These are phyloP conservation scores for Oophaga pumilio DNA, from an alignment of 2,113 vertebrate species.

Conservation along the genomic window DNA sequence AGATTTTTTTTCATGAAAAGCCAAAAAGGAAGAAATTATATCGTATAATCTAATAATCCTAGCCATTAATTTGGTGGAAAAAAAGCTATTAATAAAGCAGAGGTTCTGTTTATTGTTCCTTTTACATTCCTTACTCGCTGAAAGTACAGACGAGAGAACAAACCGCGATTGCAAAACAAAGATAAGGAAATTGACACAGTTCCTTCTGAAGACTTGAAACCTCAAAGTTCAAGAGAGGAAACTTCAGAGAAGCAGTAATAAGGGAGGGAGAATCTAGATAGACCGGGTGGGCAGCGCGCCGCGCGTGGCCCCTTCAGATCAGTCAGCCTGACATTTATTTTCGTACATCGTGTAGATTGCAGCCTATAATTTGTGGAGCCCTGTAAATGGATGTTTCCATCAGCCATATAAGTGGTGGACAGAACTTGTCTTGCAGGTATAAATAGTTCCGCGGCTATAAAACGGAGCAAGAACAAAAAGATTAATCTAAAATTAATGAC, in stretches of 20 bases:
- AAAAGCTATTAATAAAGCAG: neutral
- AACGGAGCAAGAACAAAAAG: neutral
- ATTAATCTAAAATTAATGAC: constrained; percentile 44
- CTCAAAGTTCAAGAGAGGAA: constrained; percentile 14
- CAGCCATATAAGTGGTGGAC: neutral
- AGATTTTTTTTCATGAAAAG: too few relatives aligned
- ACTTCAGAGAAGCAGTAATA: neutral
- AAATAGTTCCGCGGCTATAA: neutral
- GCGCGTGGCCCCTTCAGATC: neutral
- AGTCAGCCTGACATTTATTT: neutral
- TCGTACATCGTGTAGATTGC: neutral
- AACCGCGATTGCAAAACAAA: neutral
- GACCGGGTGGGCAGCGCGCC: too few relatives aligned
- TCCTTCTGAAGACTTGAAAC: neutral
- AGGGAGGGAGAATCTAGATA: neutral
- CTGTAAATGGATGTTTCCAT: neutral
- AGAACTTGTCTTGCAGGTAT: neutral
- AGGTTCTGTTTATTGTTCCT: neutral
- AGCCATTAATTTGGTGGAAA: neutral
- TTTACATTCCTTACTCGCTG: neutral
- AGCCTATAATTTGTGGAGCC: neutral
- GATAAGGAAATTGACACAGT: neutral
- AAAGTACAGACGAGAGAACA: neutral
- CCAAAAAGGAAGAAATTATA: too few relatives aligned
- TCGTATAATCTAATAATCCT: neutral